These are phyloP conservation scores for Macrophya alboannulata DNA, from an alignment of 2,888 invertebrate genomes.

Conservation along the genomic window DNA sequence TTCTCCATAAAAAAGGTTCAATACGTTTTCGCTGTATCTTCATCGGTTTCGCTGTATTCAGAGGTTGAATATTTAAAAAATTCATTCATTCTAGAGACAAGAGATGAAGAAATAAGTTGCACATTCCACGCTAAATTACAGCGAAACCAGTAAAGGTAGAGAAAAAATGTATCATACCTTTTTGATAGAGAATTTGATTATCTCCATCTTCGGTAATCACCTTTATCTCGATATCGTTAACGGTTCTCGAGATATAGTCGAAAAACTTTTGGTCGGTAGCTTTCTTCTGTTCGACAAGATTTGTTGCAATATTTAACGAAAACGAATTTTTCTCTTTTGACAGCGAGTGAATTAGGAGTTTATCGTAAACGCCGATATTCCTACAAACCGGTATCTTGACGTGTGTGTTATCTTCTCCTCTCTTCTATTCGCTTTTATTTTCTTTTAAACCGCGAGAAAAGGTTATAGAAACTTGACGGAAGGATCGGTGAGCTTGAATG, in stretches of 20 bases:
- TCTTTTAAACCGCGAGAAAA: background rate
- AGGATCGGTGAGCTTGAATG: conserved; percentile 69
- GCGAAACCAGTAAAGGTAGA: background rate
- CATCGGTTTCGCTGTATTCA: background rate
- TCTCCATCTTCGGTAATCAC: background rate
- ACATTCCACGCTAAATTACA: background rate
- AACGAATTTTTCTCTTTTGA: background rate
- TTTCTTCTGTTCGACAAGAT: background rate
- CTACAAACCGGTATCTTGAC: background rate
- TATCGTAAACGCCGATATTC: background rate
- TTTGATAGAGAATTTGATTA: background rate
- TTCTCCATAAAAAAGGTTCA: background rate
- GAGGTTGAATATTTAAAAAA: background rate
- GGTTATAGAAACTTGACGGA: background rate
- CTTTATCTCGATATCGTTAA: background rate
- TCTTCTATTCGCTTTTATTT: background rate
- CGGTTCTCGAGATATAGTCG: background rate
- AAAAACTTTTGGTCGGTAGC: background rate
- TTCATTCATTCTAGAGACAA: background rate
- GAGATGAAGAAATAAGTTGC: background rate
- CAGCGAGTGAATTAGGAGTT: conserved; percentile 3
- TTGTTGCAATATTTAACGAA: background rate
- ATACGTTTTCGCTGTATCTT: background rate
- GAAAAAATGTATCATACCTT: background rate
- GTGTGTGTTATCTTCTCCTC: background rate